These are phyloP conservation scores for Xenus cinereus DNA, from an alignment of 2,113 vertebrate species.

Conservation along the genomic window DNA sequence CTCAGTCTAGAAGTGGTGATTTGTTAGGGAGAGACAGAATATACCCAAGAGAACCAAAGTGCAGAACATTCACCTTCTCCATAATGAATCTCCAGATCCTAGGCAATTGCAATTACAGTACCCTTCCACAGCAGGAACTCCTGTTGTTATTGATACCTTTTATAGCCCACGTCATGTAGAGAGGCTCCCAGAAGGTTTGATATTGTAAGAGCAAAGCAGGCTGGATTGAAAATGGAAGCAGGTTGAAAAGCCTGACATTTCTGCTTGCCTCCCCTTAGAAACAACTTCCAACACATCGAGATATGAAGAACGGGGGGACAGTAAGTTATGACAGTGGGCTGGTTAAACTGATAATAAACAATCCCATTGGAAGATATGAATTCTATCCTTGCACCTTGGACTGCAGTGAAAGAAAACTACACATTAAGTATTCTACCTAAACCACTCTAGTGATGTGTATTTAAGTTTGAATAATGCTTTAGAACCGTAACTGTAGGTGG, in stretches of 20 bases:
- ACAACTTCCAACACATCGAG: neutral
- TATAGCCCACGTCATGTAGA: slow-evolving; percentile 23
- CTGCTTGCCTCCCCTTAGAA: neutral
- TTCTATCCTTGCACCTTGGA: neutral
- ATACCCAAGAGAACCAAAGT: neutral
- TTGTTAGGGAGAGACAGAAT: slow-evolving; percentile 6
- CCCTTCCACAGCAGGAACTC: slow-evolving; percentile 31
- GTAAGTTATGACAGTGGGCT: neutral
- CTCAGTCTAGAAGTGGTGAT: neutral
- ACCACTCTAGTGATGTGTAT: neutral
- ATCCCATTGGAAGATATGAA: neutral
- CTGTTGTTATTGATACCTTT: slow-evolving; percentile 49
- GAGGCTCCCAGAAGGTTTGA: slow-evolving; percentile 33
- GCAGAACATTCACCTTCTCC: neutral
- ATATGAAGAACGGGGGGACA: neutral
- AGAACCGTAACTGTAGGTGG: neutral
- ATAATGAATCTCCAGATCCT: slow-evolving; percentile 34
- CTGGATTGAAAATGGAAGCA: neutral
- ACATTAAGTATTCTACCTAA: neutral
- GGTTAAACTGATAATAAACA: neutral
- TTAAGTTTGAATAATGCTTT: neutral
- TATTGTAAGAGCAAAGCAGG: neutral
- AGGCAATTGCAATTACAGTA: slow-evolving; percentile 12
- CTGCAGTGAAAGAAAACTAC: neutral
- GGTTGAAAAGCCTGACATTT: slow-evolving; percentile 3